A percentile compares a stretch with the other conserved stretches of the same genome.
Conservation (phyloP, 2,797 vertebrate species). For the Clarias laeviceps region DNA sequence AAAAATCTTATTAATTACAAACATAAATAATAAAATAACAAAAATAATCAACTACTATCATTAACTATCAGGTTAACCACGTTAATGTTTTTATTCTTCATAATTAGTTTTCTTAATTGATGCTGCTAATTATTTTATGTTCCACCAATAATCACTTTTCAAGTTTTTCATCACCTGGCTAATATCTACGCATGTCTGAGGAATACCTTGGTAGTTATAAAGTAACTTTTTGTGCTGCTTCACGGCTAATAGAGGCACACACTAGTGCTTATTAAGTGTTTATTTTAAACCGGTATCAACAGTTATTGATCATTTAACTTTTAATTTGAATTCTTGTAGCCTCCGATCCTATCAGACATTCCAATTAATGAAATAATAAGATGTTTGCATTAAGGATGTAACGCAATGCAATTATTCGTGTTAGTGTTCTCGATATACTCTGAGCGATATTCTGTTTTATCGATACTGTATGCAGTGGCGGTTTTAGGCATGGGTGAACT, state of each 20-base stretch:
- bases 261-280: neutral
- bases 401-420: neutral
- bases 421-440: neutral
- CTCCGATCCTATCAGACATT: neutral
- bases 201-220: neutral
- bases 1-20: neutral
- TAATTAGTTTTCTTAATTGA: neutral
- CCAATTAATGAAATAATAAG: neutral
- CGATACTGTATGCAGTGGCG: no score
- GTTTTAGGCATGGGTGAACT: no score
- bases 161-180: neutral
- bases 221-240: neutral
- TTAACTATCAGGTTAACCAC: neutral
- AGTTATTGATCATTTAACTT: neutral
- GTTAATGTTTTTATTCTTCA: neutral
- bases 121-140: neutral
- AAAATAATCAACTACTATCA: neutral
- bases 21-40: no score
- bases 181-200: neutral
- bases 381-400: neutral
- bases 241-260: no score
- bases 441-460: neutral
- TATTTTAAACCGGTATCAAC: neutral
- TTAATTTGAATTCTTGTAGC: neutral
- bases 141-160: neutral